Percentiles rank a stretch among this genome's conserved stretches.
phyloP scores from a whole-genome alignment of 2,113 vertebrate species.

The Merops nubicus region DNA sequence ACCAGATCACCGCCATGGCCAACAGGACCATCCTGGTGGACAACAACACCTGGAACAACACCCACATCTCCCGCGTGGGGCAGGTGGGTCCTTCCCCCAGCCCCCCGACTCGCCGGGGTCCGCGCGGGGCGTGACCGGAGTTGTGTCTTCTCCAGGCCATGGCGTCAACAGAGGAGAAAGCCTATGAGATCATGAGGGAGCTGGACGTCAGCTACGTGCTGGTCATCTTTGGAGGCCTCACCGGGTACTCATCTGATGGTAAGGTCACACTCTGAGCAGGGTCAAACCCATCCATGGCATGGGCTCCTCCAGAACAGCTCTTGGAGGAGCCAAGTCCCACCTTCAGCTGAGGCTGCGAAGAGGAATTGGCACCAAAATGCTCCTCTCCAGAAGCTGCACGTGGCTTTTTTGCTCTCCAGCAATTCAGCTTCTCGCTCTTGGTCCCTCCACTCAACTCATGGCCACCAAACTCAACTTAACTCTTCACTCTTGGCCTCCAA shows the following conservation, averaged over 20 bases:
- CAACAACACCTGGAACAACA: constrained; percentile 99
- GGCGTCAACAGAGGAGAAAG: constrained; percentile 95
- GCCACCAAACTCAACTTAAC: rapidly evolving
- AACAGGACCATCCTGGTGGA: constrained; percentile 98
- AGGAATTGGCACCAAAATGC: rapidly evolving
- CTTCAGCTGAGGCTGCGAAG: not conserved
- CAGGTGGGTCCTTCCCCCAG: constrained; percentile 79
- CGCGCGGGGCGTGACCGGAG: rapidly evolving
- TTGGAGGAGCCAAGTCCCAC: not conserved
- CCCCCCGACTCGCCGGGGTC: not conserved
- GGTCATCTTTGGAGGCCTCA: constrained; percentile 97
- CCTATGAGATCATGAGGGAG: constrained; percentile 98
- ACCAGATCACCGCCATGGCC: constrained; percentile 98
- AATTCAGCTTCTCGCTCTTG: not conserved
- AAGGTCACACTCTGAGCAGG: not conserved
- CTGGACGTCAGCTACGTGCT: constrained; percentile 97
- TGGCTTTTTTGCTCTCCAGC: not conserved
- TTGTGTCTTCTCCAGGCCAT: constrained; percentile 82
- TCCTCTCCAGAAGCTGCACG: rapidly evolving
- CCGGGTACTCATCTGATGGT: constrained; percentile 97
- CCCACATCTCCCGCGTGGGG: constrained; percentile 96
- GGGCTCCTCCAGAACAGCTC: not conserved
- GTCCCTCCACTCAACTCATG: no score
- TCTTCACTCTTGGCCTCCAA: not conserved
- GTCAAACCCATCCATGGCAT: not conserved